Conservation (phyloP, 2,113 vertebrate genomes). For the Salminus brasiliensis region DNA sequence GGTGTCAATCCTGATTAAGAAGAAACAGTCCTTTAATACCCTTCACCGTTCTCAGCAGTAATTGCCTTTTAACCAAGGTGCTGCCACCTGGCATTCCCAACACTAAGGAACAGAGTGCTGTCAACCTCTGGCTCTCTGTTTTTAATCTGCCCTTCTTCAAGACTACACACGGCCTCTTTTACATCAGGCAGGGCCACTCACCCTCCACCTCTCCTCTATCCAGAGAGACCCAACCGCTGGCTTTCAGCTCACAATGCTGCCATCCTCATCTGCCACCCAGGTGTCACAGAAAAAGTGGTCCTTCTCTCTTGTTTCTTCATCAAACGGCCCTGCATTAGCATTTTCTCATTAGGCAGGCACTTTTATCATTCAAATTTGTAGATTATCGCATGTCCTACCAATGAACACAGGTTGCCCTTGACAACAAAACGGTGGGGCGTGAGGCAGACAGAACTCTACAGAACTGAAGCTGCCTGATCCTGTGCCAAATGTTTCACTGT, state of each 20-base stretch:
- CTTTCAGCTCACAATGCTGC: constrained; percentile 53
- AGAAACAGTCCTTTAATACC: neutral
- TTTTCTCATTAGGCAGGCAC: constrained; percentile 70
- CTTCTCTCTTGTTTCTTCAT: constrained; percentile 60
- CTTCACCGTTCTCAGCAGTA: neutral
- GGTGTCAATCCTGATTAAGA: neutral
- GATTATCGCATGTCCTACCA: constrained; percentile 56
- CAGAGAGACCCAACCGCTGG: constrained; percentile 19
- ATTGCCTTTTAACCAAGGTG: constrained; percentile 27
- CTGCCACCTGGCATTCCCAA: constrained; percentile 18
- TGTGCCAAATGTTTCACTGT: neutral
- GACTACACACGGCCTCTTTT: constrained; percentile 38
- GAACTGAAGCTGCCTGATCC: constrained; percentile 25
- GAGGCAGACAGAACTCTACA: constrained; percentile 18
- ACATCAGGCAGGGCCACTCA: constrained; percentile 56
- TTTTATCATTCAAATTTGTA: constrained; percentile 75
- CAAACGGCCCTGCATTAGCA: constrained; percentile 69
- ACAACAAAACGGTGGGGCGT: constrained; percentile 52
- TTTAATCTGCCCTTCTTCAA: constrained; percentile 55
- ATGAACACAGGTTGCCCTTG: constrained; percentile 54
- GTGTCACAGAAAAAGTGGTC: constrained; percentile 63
- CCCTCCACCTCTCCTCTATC: constrained; percentile 32
- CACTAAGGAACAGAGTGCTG: constrained; percentile 36
- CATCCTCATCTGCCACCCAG: constrained; percentile 63
- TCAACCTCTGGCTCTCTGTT: constrained; percentile 35